phyloP scores from a whole-genome alignment of 2,113 vertebrate species.

The Channa argus region DNA sequence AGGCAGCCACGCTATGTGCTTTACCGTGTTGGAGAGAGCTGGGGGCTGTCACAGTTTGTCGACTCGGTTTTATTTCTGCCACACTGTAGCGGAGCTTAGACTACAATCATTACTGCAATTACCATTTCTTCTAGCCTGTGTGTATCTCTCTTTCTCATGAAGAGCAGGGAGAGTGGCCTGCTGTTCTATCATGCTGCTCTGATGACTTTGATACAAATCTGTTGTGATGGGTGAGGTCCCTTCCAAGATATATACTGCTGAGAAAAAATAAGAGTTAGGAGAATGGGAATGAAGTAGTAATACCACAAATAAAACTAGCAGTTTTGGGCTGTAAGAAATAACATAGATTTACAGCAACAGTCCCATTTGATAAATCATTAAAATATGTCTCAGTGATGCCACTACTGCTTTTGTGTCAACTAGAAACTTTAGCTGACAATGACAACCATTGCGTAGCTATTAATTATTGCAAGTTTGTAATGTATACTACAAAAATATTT shows the following conservation, averaged over 20 bases:
- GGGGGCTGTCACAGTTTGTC: conserved; percentile 38
- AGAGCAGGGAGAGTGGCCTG: conserved; percentile 23
- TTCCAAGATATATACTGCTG: conserved; percentile 36
- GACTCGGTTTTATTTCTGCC: conserved; percentile 34
- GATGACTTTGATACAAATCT: conserved; percentile 65
- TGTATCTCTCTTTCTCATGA: conserved; percentile 11
- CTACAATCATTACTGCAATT: conserved; percentile 43
- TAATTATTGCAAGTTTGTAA: too few relatives aligned
- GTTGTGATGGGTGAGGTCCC: conserved; percentile 51
- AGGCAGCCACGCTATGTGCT: conserved; percentile 6
- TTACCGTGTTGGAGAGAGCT: conserved; percentile 9
- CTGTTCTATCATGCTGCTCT: conserved; percentile 41
- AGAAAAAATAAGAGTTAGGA: conserved; percentile 14
- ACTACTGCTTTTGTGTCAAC: too few relatives aligned
- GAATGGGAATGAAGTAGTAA: conserved; percentile 23
- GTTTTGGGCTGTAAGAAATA: neutral
- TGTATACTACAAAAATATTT: too few relatives aligned
- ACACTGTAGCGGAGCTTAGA: conserved; percentile 21
- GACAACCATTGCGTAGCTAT: too few relatives aligned
- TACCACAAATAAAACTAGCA: conserved; percentile 19
- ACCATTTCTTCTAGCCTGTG: conserved; percentile 31
- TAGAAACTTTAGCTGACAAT: too few relatives aligned
- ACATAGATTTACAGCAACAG: conserved; percentile 9
- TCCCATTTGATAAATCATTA: neutral
- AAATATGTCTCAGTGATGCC: conserved; percentile 3